Evolutionary conservation across 2,888 invertebrate species (phyloP).

Genomic region (Liodrosophila aerea): DNA sequence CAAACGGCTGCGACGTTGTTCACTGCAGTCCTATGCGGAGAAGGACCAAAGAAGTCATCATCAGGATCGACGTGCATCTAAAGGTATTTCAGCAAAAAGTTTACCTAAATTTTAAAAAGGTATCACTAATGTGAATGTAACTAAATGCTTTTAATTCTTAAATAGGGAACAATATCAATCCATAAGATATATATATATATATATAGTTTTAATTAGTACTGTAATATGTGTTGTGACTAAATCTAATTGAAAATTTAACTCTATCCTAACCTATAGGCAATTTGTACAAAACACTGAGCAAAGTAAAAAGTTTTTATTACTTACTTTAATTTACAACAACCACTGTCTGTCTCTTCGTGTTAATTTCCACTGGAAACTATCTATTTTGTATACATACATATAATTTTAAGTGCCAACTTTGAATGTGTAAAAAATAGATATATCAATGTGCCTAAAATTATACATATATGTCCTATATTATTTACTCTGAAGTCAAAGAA

Average conservation of each 20-base stretch:
- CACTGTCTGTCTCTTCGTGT: no score
- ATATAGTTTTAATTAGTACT: conserved; percentile 14
- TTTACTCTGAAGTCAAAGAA: no score
- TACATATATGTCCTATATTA: conserved; percentile 8
- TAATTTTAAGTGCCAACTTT: conserved; percentile 42
- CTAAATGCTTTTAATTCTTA: conserved; percentile 36
- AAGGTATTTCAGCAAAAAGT: conserved; percentile 81
- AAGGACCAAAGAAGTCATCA: conserved; percentile 54
- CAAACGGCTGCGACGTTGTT: conserved; percentile 78
- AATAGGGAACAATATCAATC: conserved; percentile 49
- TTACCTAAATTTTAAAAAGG: conserved; percentile 75
- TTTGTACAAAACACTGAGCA: no score
- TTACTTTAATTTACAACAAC: no score
- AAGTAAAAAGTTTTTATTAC: no score
- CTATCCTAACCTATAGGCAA: no score
- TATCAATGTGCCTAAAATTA: conserved; percentile 12
- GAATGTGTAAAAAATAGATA: conserved; percentile 32
- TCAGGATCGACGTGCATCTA: conserved; percentile 80
- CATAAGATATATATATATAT: neutral
- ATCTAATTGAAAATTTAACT: no score
- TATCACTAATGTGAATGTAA: conserved; percentile 23
- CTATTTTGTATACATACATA: conserved; percentile 9
- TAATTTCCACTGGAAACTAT: no score
- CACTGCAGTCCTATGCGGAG: conserved; percentile 81
- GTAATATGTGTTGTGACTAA: conserved; percentile 50